phyloP scores from a whole-genome alignment of 1,140 invertebrate species.

The Aphelenchoides besseyi region DNA sequence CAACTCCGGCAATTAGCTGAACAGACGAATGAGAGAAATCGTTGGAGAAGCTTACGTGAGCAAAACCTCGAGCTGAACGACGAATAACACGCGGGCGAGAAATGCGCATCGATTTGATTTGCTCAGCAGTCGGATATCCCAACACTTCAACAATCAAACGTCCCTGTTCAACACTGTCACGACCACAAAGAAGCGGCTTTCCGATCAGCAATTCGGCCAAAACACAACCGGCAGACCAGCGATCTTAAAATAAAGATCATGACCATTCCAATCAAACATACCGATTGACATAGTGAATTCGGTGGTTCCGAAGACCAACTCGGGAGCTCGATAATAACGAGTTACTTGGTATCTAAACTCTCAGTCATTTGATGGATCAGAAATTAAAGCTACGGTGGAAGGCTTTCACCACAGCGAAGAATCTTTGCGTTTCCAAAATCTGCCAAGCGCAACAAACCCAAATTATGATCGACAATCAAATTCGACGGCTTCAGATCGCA shows the following conservation, averaged over 20 bases:
- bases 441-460: conserved; percentile 27
- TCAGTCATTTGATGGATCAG: no score
- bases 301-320: conserved; percentile 19
- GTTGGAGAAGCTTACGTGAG: not conserved
- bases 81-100: not conserved
- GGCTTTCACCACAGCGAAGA: conserved; percentile 2
- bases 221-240: conserved; percentile 14
- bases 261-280: not conserved
- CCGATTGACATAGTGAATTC: conserved; percentile 14
- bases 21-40: not conserved
- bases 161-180: conserved; percentile 11
- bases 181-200: not conserved
- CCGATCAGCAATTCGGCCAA: conserved; percentile 6
- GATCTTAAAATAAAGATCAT: conserved; percentile 19
- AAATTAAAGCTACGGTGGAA: no score
- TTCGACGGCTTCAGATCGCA: conserved; percentile 35
- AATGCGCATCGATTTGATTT: not conserved
- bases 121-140: not conserved
- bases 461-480: conserved; percentile 23
- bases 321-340: conserved; percentile 27
- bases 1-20: not conserved
- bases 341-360: conserved; percentile 32
- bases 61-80: not conserved
- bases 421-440: conserved; percentile 34
- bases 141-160: conserved; percentile 13